A percentile compares a stretch with the other conserved stretches of the same genome.
These are phyloP conservation scores for Xiphophorus couchianus DNA, from an alignment of 2,113 vertebrate species.

Conservation along the genomic window DNA sequence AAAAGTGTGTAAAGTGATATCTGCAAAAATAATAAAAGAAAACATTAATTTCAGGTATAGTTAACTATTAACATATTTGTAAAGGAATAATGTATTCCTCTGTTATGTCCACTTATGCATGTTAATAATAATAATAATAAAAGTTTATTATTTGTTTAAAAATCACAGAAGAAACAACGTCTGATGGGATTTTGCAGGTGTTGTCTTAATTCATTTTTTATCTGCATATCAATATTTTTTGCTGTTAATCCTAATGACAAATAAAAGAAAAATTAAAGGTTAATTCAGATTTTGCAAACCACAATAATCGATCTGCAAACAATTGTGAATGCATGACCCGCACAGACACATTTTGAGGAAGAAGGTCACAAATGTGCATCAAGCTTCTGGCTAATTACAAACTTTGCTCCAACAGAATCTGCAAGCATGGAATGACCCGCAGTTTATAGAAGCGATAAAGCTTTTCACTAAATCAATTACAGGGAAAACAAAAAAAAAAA, in stretches of 20 bases:
- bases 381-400: constrained; percentile 12
- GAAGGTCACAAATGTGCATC: constrained; percentile 27
- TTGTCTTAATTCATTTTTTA: constrained; percentile 9
- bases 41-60: background rate
- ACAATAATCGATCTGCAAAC: constrained; percentile 40
- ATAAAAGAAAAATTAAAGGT: constrained; percentile 16
- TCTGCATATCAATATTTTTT: constrained; percentile 35
- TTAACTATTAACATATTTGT: background rate
- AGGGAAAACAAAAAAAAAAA: background rate
- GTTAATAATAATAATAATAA: background rate
- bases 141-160: background rate
- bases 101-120: background rate
- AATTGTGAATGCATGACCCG: constrained; percentile 5
- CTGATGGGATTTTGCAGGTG: background rate
- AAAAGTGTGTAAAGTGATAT: too few species aligned
- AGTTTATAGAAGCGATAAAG: constrained; percentile 15
- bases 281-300: constrained; percentile 21
- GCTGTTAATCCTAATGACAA: constrained; percentile 20
- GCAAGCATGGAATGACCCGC: constrained; percentile 23
- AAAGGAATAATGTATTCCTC: background rate
- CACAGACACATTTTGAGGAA: constrained; percentile 12
- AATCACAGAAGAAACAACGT: background rate
- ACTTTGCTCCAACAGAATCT: constrained; percentile 3
- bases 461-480: constrained; percentile 26
- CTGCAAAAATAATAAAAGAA: too few species aligned